Percentiles rank a stretch among this genome's conserved stretches.
These are phyloP conservation scores for Pristionchus arcanus DNA, from an alignment of 2,888 invertebrate genomes.

Conservation along the genomic window DNA sequence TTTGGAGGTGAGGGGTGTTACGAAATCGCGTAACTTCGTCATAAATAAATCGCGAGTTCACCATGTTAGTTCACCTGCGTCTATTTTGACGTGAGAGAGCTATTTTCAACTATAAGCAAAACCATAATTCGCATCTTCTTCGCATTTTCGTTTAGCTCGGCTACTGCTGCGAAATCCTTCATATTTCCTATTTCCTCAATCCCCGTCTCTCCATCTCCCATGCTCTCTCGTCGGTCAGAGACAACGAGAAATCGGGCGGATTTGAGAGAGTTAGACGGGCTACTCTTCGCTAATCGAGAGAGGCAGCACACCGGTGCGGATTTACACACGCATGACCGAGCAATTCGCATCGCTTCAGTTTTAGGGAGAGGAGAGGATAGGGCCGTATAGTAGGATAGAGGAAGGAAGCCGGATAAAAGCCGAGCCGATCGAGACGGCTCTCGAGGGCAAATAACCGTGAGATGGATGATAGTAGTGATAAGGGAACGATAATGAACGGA, in stretches of 20 bases:
- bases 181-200: not conserved
- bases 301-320: not conserved
- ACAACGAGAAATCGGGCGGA: not conserved
- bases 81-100: not conserved
- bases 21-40: not conserved
- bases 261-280: not conserved
- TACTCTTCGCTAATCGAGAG: not conserved
- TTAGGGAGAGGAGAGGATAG: not conserved
- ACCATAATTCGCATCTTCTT: not conserved
- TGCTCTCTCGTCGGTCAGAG: no score
- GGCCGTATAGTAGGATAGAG: not conserved
- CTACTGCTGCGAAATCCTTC: constrained; percentile 14
- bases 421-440: not conserved
- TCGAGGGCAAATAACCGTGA: not conserved
- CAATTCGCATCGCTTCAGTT: constrained; percentile 30
- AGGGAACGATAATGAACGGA: not conserved
- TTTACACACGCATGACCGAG: constrained; percentile 2
- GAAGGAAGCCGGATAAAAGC: not conserved
- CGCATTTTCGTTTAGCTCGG: not conserved
- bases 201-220: no score
- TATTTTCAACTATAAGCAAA: not conserved
- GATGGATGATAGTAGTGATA: not conserved
- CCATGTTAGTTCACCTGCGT: not conserved
- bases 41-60: not conserved
- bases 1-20: not conserved